phyloP scores from a whole-genome alignment of 2,113 vertebrate species.

The Himantopus leucocephalus region DNA sequence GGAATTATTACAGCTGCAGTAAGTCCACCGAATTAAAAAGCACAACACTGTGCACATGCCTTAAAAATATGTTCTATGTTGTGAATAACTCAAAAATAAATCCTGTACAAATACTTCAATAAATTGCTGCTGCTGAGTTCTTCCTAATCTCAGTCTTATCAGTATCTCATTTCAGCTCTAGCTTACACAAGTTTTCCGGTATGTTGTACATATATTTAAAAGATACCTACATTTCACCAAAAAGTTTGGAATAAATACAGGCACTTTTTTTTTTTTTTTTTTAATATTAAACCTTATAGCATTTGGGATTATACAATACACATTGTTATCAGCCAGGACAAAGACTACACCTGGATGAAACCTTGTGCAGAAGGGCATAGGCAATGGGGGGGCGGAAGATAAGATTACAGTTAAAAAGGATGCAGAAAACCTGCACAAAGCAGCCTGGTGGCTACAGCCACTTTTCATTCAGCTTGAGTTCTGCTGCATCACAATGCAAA shows the following conservation, averaged over 20 bases:
- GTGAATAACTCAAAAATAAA: not conserved
- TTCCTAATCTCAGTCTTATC: not conserved
- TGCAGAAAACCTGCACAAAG: not conserved
- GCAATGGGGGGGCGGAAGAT: fast-evolving
- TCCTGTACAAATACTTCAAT: not conserved
- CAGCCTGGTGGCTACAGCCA: not conserved
- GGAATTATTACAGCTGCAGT: not conserved
- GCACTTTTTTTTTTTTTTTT: not conserved
- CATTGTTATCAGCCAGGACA: not conserved
- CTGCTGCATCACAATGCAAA: not conserved
- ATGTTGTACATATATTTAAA: not conserved
- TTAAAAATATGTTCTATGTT: not conserved
- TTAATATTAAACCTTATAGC: not conserved
- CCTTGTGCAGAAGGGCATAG: not conserved
- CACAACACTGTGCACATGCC: not conserved
- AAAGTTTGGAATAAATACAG: not conserved
- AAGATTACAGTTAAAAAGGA: not conserved
- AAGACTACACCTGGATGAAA: not conserved
- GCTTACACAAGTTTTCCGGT: not conserved
- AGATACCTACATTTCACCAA: not conserved
- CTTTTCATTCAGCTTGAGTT: not conserved
- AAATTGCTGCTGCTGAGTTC: not conserved
- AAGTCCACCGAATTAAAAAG: not conserved
- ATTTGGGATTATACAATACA: not conserved
- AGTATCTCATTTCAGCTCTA: not conserved